phyloP scores from a whole-genome alignment of 2,113 vertebrate genomes.

The Corythaeola cristata region DNA sequence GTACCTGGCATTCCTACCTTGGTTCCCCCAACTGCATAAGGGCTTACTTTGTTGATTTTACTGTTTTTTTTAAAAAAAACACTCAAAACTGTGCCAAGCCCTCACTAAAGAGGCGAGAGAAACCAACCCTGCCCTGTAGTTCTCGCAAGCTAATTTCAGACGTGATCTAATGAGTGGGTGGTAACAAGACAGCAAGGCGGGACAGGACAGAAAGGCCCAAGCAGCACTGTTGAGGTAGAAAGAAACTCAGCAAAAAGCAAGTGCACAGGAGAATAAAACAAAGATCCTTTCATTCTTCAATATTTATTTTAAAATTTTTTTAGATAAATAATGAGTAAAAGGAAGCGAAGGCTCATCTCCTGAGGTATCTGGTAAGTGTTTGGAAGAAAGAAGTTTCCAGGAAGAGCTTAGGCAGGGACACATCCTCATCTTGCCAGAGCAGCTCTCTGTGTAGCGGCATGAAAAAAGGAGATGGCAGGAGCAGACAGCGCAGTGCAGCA shows the following conservation, averaged over 20 bases:
- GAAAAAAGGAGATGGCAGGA: not conserved
- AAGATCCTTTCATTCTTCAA: not conserved
- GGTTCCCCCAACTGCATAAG: not conserved
- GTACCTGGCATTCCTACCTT: not conserved
- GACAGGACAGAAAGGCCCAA: not conserved
- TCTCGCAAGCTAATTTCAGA: conserved; percentile 44
- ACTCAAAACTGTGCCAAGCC: not conserved
- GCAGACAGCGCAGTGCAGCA: not conserved
- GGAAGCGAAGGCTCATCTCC: not conserved
- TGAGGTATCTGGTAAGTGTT: not conserved
- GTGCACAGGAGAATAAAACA: not conserved
- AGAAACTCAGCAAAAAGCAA: conserved; percentile 8
- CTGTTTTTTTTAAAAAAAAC: not conserved
- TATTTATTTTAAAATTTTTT: not conserved
- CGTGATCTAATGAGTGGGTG: conserved; percentile 37
- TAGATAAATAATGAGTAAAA: not conserved
- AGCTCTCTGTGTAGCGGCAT: not conserved
- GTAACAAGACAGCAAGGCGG: not conserved
- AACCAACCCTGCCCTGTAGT: not conserved
- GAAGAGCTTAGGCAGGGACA: not conserved
- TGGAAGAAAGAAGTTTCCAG: not conserved
- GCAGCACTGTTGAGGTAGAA: not conserved
- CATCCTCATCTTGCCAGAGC: not conserved
- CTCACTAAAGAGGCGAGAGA: not conserved
- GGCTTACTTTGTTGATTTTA: not conserved